A percentile compares a stretch with the other conserved stretches of the same genome.
Evolutionary conservation across 92 coral and sea anemone species (phyloP).

Genomic region (Porites lobata): DNA sequence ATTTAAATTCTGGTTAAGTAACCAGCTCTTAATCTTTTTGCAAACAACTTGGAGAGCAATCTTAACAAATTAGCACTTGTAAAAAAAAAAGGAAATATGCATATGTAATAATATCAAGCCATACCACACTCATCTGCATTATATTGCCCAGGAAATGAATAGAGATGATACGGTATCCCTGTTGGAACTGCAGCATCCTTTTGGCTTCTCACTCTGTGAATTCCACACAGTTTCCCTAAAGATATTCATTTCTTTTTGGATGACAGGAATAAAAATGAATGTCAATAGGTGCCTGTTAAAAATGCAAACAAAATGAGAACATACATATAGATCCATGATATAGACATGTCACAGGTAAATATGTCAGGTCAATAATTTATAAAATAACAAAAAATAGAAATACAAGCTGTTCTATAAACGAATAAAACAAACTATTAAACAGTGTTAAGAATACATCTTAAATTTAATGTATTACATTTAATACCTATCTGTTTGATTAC

Average conservation of each 20-base stretch:
- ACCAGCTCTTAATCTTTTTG: too few relatives aligned
- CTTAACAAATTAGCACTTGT: not conserved
- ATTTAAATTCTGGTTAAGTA: too few relatives aligned
- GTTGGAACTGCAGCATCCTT: constrained; percentile 71
- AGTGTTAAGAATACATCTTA: too few relatives aligned
- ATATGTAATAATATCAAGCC: not conserved
- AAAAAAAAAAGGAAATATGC: not conserved
- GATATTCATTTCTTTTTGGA: constrained; percentile 62
- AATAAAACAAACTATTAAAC: not conserved
- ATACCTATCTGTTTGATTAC: constrained; percentile 67
- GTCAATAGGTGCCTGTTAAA: constrained; percentile 55
- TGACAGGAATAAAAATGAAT: constrained; percentile 62
- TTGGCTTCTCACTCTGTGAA: constrained; percentile 67
- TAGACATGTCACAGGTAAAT: not conserved
- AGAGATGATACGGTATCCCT: constrained; percentile 63
- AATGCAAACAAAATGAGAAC: constrained; percentile 19
- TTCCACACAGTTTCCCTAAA: constrained; percentile 73
- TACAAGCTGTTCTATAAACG: not conserved
- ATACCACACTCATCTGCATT: constrained; percentile 64
- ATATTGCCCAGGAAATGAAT: constrained; percentile 36
- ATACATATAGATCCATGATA: not conserved
- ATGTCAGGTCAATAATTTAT: constrained; percentile 7
- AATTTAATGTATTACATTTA: not conserved
- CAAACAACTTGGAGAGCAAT: constrained; percentile 8
- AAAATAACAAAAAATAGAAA: constrained; percentile 4